Evolutionary conservation across 2,113 vertebrate species (phyloP).

Genomic region (Cromileptes altivelis): DNA sequence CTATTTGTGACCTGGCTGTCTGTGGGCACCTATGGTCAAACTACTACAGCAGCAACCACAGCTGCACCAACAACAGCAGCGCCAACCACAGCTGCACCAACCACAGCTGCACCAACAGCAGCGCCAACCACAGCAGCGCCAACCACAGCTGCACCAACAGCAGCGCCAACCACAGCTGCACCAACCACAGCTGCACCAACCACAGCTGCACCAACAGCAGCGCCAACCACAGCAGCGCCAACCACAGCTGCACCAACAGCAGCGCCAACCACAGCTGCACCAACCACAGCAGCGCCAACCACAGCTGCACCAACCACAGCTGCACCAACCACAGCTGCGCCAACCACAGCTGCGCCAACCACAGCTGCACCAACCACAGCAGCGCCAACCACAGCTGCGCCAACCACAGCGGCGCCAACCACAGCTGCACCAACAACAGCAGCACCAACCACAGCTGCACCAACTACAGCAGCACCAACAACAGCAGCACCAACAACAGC

Average conservation of each 20-base stretch:
- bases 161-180: rapidly evolving
- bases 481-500: too few species aligned
- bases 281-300: too few species aligned
- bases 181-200: background rate
- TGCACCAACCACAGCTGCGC: background rate
- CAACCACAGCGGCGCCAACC: too few species aligned
- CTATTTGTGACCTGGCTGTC: constrained; percentile 51
- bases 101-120: background rate
- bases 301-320: background rate
- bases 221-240: rapidly evolving
- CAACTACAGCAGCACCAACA: background rate
- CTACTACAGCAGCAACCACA: rapidly evolving
- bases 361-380: background rate
- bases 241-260: background rate
- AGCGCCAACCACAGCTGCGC: too few species aligned
- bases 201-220: rapidly evolving
- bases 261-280: rapidly evolving
- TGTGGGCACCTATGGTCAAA: background rate
- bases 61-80: rapidly evolving
- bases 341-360: background rate
- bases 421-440: background rate
- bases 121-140: rapidly evolving
- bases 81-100: rapidly evolving
- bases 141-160: background rate
- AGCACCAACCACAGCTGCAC: too few species aligned